phyloP scores from a whole-genome alignment of 2,888 invertebrate genomes.

The Automeris io region DNA sequence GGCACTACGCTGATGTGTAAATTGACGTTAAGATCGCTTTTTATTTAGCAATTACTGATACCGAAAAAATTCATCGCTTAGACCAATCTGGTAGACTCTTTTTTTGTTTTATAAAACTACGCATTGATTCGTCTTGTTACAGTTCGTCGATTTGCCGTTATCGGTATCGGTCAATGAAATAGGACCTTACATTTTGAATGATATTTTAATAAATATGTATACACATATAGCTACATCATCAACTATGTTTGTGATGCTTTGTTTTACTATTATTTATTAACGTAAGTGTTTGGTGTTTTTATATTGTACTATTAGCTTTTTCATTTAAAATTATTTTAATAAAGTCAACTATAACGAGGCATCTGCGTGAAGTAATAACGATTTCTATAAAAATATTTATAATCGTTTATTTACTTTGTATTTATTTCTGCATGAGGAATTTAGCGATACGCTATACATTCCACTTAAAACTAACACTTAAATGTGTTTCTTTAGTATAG shows the following conservation, averaged over 20 bases:
- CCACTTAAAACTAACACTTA: neutral
- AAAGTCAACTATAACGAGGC: too few relatives aligned
- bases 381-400: neutral
- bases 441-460: neutral
- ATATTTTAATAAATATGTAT: neutral
- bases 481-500: neutral
- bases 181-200: too few relatives aligned
- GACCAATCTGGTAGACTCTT: too few relatives aligned
- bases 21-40: too few relatives aligned
- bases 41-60: too few relatives aligned
- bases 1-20: too few relatives aligned
- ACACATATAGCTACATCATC: neutral
- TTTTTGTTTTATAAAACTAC: too few relatives aligned
- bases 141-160: too few relatives aligned
- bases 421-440: neutral
- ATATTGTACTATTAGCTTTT: constrained; percentile 1
- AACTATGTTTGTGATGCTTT: neutral
- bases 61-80: too few relatives aligned
- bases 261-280: neutral
- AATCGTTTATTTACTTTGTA: neutral
- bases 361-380: neutral
- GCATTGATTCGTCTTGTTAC: too few relatives aligned
- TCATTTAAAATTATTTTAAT: too few relatives aligned
- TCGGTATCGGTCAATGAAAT: too few relatives aligned
- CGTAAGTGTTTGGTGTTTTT: neutral